Evolutionary conservation across 2,113 vertebrate species (phyloP), one percentile per base, ranked within the genome.

Genomic region (Ciconia maguari): DNA sequence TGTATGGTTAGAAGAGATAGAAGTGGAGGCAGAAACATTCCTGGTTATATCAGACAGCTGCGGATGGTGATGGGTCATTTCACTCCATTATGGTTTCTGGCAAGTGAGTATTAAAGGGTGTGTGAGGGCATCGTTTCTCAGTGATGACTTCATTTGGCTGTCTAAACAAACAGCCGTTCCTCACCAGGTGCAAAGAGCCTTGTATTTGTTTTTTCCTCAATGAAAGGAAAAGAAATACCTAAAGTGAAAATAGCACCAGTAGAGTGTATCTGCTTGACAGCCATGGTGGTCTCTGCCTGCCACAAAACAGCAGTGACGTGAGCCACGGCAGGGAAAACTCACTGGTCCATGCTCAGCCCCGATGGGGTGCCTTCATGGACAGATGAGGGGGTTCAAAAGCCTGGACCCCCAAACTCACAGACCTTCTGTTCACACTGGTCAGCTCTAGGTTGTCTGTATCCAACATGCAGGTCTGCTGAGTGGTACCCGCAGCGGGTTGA

Each of bases 101-200:
- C 94, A 93, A 92, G 87, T 38, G 71, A 95, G 68, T 44, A 80
- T 81, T 93, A 27, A 87, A 95, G 91, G 82, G 91, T 82, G 78
- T 93, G 91, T 12, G 82, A 93, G 93, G 89, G 94, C 95, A 97
- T 68, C 22, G 5, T 95, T 92, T 93, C 93, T 87, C 87, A 89
- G 84, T 18, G 12, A 89, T 96, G 95, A 96, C 95, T 95, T 95
- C 95, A 97, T 95, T 94, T 91, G 91, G 93, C 84, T 96, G 89
- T 95, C 91, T 91, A 96, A 97, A 95, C 93, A 97, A 94, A 93
- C 74, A 94, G 78, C 84, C 36, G 0, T 66, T 96, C 90, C 84
- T 93, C 78, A 60, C 96, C 97, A 97, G 95, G 93, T 97, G 95
- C 95, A 93, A 89, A 94, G 71, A 70, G 81, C 66, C 81, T 83